A percentile compares a stretch with the other conserved stretches of the same genome.
phyloP scores from a whole-genome alignment of 2,797 vertebrate genomes.

The Melopsittacus undulatus region DNA sequence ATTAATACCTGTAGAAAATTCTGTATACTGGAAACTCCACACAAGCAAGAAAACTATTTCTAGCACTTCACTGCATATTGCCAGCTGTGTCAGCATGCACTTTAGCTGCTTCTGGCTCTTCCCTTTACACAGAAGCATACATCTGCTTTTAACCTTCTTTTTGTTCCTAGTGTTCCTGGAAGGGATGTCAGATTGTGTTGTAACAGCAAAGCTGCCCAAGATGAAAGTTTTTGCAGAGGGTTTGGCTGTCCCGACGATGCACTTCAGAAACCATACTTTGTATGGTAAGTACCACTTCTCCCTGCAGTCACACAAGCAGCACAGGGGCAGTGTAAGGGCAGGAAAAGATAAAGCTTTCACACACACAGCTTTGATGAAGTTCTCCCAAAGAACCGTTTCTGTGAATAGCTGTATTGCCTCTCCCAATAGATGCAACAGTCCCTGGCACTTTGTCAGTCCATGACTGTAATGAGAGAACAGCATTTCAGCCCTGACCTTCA shows the following conservation, averaged over 20 bases:
- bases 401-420: neutral
- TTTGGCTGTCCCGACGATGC: neutral
- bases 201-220: neutral
- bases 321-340: fast-evolving
- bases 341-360: neutral
- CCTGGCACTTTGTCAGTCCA: neutral
- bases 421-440: no score
- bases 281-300: neutral
- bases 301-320: neutral
- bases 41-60: neutral
- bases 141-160: neutral
- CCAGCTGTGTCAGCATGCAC: neutral
- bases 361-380: neutral
- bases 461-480: neutral
- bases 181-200: neutral
- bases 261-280: neutral
- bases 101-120: neutral
- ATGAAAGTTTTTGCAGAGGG: neutral
- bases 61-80: neutral
- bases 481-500: neutral
- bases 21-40: neutral
- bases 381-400: neutral
- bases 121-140: neutral
- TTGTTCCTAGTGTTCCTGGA: neutral
- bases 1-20: neutral